Evolutionary conservation across 1,140 invertebrate genomes (phyloP), one percentile per base, ranked within the genome.

Genomic region (Amyelois transitella): DNA sequence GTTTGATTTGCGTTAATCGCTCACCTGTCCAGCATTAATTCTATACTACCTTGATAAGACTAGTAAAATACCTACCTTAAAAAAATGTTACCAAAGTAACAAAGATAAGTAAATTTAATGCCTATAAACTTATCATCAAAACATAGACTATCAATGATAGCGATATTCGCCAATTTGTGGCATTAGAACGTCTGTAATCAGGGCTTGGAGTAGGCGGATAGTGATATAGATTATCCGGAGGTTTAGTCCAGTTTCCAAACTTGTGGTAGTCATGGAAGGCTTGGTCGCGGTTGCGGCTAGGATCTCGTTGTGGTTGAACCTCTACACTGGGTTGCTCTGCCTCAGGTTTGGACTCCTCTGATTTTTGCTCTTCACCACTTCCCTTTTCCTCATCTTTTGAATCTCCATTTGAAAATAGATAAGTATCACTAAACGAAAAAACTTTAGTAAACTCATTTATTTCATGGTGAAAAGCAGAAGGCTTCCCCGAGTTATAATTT

Each of bases 151-250:
- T 14, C n/a, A 38, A 38, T 14, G 1, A 2, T 4, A 38, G n/a
- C 3, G 32, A 38, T 5, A 38, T 14, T 1, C n/a, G 1, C 20
- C 14, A 48, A n/a, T 1, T 22, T 3, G 18, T 12, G 7, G 0
- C 4, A 20, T 5, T 22, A 2, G 45, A 48, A 0, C 45, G 19
- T n/a, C 18, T 43, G 18, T 60, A 43, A 17, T 54, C 51, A 17
- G 38, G 43, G 8, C 51, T 55, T 6, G 62, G 62, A 4, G 53
- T 59, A 8, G 57, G 44, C 4, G 62, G 55, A 14, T 53, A 56
- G 48, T 64, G 53, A 17, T 60, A 64, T 21, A 60, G 62, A 22
- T 55, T 61, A 14, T 65, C 63, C 18, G 63, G 63, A 21, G 63
- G 32, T 38, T 38, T 38, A 2, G 32, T 38, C 32, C 32, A 38